Percentiles rank a stretch among this genome's conserved stretches.
Conservation (phyloP, 2,797 vertebrate genomes). For the Hypotaenidia okinawae region DNA sequence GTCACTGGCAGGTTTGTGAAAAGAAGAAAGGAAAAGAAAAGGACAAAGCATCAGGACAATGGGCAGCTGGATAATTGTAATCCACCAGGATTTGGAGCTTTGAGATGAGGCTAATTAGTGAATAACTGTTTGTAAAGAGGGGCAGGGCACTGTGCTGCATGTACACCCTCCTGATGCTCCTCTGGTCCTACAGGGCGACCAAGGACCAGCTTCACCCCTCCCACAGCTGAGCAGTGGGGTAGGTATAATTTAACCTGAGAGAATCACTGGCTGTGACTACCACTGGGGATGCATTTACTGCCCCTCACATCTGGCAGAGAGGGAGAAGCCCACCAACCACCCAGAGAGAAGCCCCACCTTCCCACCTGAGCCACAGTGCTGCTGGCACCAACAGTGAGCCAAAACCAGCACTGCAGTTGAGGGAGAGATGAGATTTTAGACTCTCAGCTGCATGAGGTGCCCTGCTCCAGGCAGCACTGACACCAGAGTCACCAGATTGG, state of each 20-base stretch:
- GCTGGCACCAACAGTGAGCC: neutral
- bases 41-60: neutral
- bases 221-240: no score
- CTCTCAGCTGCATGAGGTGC: neutral
- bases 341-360: neutral
- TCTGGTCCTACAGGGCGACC: accelerated
- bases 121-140: neutral
- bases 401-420: neutral
- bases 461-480: neutral
- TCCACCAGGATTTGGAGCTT: accelerated
- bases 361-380: neutral
- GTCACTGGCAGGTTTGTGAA: neutral
- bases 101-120: neutral
- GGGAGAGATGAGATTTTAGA: no score
- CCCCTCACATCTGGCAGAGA: neutral
- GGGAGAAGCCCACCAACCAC: accelerated
- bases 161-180: neutral
- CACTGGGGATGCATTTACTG: neutral
- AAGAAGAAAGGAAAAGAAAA: neutral
- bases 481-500: no score
- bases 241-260: neutral
- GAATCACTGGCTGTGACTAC: accelerated
- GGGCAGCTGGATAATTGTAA: neutral
- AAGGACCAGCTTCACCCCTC: accelerated
- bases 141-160: neutral